Conservation (phyloP, 2,797 vertebrate genomes). For the Caiman crocodilus region DNA sequence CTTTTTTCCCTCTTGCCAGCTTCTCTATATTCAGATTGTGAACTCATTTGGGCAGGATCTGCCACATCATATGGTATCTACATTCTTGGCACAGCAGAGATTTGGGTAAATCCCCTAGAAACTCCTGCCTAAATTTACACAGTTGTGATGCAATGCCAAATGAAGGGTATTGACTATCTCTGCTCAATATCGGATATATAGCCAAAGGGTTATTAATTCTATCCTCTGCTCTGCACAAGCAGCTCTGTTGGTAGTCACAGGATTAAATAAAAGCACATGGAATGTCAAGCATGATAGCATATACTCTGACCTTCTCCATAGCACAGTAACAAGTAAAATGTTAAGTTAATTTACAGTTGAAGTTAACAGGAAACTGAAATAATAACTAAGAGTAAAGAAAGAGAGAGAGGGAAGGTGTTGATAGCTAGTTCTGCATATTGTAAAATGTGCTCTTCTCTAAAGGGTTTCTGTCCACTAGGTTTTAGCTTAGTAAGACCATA, state of each 20-base stretch:
- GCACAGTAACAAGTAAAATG: background rate
- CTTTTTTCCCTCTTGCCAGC: background rate
- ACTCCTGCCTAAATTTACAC: background rate
- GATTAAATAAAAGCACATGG: background rate
- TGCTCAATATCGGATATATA: background rate
- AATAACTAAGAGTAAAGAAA: background rate
- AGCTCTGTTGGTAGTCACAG: background rate
- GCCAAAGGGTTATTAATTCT: background rate
- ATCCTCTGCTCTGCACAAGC: background rate
- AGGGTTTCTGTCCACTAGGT: background rate
- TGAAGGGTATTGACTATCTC: background rate
- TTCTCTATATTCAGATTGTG: background rate
- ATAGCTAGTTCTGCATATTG: background rate
- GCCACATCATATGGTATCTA: background rate
- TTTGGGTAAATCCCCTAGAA: background rate
- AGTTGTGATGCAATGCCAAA: background rate
- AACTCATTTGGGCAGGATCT: background rate
- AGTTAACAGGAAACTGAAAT: background rate
- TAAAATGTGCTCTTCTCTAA: background rate
- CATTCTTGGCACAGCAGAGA: accelerated
- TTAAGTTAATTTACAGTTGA: background rate
- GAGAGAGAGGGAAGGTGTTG: background rate
- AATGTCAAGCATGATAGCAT: background rate
- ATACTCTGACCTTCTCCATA: background rate
- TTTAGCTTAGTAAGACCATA: background rate